These are phyloP conservation scores for Maniola jurtina DNA, from an alignment of 1,140 invertebrate species.

Conservation along the genomic window DNA sequence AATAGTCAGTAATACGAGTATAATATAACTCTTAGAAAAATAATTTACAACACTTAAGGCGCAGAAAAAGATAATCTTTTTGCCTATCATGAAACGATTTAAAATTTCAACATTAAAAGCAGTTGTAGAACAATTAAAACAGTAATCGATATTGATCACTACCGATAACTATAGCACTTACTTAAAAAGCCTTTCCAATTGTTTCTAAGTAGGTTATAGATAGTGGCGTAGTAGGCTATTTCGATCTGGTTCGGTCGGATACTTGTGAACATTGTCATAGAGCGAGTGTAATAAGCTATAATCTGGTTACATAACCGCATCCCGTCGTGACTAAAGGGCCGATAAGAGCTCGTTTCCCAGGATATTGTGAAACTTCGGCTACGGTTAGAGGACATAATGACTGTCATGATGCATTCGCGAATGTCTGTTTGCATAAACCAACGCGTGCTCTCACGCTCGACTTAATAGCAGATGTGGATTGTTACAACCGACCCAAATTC, in stretches of 20 bases:
- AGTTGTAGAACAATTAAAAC: too few relatives aligned
- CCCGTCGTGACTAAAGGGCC: slow-evolving; percentile 60
- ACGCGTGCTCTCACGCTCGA: slow-evolving; percentile 61
- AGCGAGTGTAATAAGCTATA: slow-evolving; percentile 49
- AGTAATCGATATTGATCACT: slow-evolving; percentile 8
- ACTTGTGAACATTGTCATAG: slow-evolving; percentile 52
- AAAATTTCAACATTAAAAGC: too few relatives aligned
- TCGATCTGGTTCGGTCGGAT: slow-evolving; percentile 18
- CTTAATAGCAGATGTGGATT: slow-evolving; percentile 63
- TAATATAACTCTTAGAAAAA: too few relatives aligned
- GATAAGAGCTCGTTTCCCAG: slow-evolving; percentile 55
- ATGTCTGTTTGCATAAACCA: slow-evolving; percentile 64
- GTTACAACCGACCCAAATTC: slow-evolving; percentile 55
- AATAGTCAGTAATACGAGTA: too few relatives aligned
- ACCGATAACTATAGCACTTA: slow-evolving; percentile 9
- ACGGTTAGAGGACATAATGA: slow-evolving; percentile 56
- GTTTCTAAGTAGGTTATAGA: slow-evolving; percentile 10
- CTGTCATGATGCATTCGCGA: slow-evolving; percentile 54
- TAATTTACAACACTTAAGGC: too few relatives aligned
- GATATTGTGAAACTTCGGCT: slow-evolving; percentile 55
- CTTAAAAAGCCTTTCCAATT: slow-evolving; percentile 16
- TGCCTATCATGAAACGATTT: too few relatives aligned
- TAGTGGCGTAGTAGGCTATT: too few relatives aligned
- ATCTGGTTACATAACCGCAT: slow-evolving; percentile 54
- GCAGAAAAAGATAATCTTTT: too few relatives aligned